Evolutionary conservation across 2,888 invertebrate species (phyloP), one percentile per base, ranked within the genome.

Genomic region (Ochropleura leucogaster): DNA sequence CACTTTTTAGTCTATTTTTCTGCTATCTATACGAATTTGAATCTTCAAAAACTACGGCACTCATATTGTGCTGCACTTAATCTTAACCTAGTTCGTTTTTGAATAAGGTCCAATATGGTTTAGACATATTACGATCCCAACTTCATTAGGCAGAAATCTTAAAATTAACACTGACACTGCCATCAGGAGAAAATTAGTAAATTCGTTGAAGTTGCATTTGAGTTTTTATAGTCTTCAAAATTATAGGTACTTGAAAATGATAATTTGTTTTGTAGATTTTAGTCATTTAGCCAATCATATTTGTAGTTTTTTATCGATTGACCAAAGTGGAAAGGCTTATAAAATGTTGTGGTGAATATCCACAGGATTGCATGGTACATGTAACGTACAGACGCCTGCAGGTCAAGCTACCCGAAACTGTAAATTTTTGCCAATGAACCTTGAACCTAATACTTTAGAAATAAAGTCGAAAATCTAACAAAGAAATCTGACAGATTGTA

Each of bases 141-240:
- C 53, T 49, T 53, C 4, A 47, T 0, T 40, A 65, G 47, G 40
- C 77, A 70, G 42, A 12, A 46, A 59, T 59, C 12, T 66, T 64
- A 60, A 30, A 30, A 30, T 30, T 30, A 30, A 30, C 30, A 30
- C 30, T 30, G 30, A 18, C 81, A 81, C 79, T 77, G 72, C 78
- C 77, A 77, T 44, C 20, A 42, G 49, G 40, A 60, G 60, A 59
- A 47, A 57, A 44, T 44, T 14, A 74, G n/a, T 44, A 59, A 67
- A 49, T 57, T 67, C 0, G 10, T 47, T 42, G 8, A 47, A 30
- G 20, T 47, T 42, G 6, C 18, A 49, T 60, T 65, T 57, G 12
- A 7, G 10, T 60, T 57, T 76, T 20, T 12, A 20, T 62, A 4
- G 20, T n/a, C 16, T 30, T 42, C 40, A 55, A 53, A 55, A 64